Base-by-base conservation (phyloP, 2,888 invertebrate genomes). In the Heliconius sara region DNA sequence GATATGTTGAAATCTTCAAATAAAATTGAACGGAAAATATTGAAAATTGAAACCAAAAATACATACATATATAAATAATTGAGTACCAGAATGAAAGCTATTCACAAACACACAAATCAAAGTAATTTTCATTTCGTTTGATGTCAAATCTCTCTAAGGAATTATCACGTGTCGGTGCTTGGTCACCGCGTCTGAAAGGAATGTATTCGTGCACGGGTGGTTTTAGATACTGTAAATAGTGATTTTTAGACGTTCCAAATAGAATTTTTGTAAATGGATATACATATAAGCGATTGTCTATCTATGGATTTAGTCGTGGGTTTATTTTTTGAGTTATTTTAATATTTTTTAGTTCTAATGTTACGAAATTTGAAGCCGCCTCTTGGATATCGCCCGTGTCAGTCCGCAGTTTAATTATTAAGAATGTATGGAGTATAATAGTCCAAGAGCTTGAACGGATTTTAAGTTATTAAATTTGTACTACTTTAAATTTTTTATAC, bases 101-200 rank as follows among this genome's bases (percentile, higher is more conserved):
- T 70, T 47, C 70, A 70, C 16, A 70, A 16, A 43, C 7, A 70
- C 25, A 27, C 70, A 70, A 70, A 70, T 70, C 70, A 70, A 70
- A 70, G 70, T 70, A 70, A 70, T 70, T 70, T 25, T 70, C 43
- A 25, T 70, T 70, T 47, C 70, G 47, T 70, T 70, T 70, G 70
- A 70, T 47, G 70, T 27, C 16, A 25, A 43, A 70, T 19, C 68
- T 70, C 70, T 25, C 70, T 68, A 25, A 16, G 70, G 47, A 47
- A 70, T 70, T 70, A 70, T 70, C 70, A 47, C 70, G 43, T 70
- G 70, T 70, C 70, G 70, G 16, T 47, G 70, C 70, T 16, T 70
- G 70, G 70, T 70, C 70, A 47, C 70, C 70, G 70, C 43, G 43
- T 70, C 25, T 70, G 70, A 70, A 70, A 47, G 25, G 70, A 16